phyloP scores from a whole-genome alignment of 2,888 invertebrate species.

The Alcis repandata region DNA sequence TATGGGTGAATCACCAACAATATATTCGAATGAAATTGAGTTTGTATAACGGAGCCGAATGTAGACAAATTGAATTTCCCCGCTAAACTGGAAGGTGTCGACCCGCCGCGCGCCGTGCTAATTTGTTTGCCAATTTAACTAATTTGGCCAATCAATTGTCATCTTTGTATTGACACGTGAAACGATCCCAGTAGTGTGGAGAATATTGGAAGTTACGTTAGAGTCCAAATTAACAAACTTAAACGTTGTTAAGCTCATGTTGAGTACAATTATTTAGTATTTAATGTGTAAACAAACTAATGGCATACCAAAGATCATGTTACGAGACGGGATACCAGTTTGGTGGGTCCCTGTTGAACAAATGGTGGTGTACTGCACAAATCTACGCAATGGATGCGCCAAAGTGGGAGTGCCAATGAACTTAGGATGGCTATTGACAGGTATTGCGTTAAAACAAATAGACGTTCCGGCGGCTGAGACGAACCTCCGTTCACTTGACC shows the following conservation, averaged over 20 bases:
- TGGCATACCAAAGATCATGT: constrained; percentile 79
- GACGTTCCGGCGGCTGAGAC: constrained; percentile 79
- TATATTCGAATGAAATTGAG: constrained; percentile 8
- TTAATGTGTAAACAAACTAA: constrained; percentile 82
- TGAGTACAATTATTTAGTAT: constrained; percentile 77
- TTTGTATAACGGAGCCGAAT: constrained; percentile 27
- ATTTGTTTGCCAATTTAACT: constrained; percentile 23
- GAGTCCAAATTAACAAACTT: constrained; percentile 57
- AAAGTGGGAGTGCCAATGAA: constrained; percentile 85
- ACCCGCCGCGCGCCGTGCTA: constrained; percentile 1
- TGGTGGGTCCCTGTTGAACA: constrained; percentile 72
- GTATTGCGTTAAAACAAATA: constrained; percentile 86
- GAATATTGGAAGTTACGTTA: constrained; percentile 56
- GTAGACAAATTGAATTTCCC: constrained; percentile 25
- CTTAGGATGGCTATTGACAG: constrained; percentile 84
- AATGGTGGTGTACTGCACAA: constrained; percentile 77
- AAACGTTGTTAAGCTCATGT: constrained; percentile 66
- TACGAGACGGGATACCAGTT: constrained; percentile 76
- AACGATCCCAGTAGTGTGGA: not conserved
- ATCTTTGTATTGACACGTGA: constrained; percentile 14
- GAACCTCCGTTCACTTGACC: constrained; percentile 83
- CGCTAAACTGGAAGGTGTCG: constrained; percentile 20
- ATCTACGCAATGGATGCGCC: constrained; percentile 82
- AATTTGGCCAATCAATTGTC: constrained; percentile 27
- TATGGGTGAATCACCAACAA: not conserved